Conservation (phyloP, 2,888 invertebrate species). For the Aleiodes testaceus region DNA sequence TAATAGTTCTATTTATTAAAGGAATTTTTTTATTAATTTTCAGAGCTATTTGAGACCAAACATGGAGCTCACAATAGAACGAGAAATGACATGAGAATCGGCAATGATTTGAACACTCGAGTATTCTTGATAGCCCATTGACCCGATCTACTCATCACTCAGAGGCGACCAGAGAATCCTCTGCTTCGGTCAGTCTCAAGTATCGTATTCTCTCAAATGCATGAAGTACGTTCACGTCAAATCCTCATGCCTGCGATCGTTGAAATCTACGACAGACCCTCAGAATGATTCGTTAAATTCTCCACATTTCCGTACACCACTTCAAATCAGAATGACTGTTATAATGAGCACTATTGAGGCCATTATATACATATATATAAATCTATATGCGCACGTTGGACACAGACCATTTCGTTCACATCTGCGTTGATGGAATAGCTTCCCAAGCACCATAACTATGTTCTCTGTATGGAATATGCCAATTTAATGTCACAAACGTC, state of each 20-base stretch:
- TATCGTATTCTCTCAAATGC: constrained; percentile 2
- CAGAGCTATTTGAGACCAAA: no score
- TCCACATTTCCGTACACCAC: not conserved
- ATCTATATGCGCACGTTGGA: not conserved
- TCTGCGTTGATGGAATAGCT: not conserved
- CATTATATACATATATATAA: constrained; percentile 51
- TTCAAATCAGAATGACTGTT: constrained; percentile 6
- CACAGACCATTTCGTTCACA: not conserved
- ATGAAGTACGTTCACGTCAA: constrained; percentile 23
- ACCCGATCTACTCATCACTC: constrained; percentile 1
- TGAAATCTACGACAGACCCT: constrained; percentile 3
- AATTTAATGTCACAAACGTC: not conserved
- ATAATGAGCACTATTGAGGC: constrained; percentile 68
- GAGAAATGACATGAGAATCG: not conserved
- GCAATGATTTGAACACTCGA: constrained; percentile 4
- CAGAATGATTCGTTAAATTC: constrained; percentile 28
- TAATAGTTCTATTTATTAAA: no score
- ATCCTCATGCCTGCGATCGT: not conserved
- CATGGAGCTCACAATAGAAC: not conserved
- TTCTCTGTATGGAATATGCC: not conserved
- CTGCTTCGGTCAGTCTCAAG: not conserved
- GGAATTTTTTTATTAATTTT: no score
- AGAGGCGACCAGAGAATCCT: constrained; percentile 2
- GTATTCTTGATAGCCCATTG: not conserved
- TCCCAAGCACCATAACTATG: not conserved